These are phyloP conservation scores for Tromatobia lineatoria DNA, from an alignment of 2,888 invertebrate genomes.

Conservation along the genomic window DNA sequence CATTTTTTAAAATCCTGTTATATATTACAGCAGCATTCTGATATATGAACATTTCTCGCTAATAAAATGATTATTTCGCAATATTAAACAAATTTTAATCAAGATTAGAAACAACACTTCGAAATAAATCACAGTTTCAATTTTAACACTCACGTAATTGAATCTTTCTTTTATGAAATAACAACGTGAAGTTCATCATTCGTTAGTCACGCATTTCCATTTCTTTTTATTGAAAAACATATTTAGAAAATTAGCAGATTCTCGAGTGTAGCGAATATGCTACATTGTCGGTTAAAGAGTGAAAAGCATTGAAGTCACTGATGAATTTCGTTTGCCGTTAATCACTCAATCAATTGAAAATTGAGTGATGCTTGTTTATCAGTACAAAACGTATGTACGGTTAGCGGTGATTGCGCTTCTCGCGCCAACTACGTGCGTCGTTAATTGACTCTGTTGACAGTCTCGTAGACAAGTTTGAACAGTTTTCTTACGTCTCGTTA, in stretches of 20 bases:
- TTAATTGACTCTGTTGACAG: constrained; percentile 64
- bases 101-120: background rate
- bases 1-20: too few species aligned
- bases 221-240: too few species aligned
- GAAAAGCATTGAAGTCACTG: background rate
- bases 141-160: background rate
- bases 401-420: constrained; percentile 13
- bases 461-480: constrained; percentile 58
- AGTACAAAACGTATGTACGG: background rate
- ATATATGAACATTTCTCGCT: too few species aligned
- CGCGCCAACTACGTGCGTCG: constrained; percentile 33
- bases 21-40: too few species aligned
- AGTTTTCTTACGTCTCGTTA: constrained; percentile 62
- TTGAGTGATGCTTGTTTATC: background rate
- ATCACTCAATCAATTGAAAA: constrained; percentile 29
- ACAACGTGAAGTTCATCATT: too few species aligned
- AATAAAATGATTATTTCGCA: too few species aligned
- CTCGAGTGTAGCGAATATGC: background rate
- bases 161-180: too few species aligned
- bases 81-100: too few species aligned
- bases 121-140: background rate
- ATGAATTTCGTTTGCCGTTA: background rate
- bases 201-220: too few species aligned
- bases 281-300: too few species aligned
- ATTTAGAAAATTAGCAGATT: too few species aligned